Evolutionary conservation across 2,797 vertebrate species (phyloP).

Genomic region (Poeciliopsis turneri): DNA sequence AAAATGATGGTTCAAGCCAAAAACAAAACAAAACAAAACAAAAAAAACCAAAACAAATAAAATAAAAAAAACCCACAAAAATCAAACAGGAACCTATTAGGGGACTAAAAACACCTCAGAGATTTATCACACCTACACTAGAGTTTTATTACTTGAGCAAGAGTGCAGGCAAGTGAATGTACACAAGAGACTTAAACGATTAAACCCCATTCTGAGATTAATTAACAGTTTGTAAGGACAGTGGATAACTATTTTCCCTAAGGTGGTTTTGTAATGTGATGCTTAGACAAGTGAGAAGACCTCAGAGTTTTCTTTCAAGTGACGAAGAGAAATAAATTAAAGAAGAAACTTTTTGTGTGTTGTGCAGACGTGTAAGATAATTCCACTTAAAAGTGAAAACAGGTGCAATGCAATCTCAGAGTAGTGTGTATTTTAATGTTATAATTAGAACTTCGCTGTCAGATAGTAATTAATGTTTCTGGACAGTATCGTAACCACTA

Average conservation of each 20-base stretch:
- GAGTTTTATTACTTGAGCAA: conserved; percentile 25
- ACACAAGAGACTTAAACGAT: conserved; percentile 43
- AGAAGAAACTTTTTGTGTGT: not conserved
- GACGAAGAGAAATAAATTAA: not conserved
- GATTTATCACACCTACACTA: conserved; percentile 22
- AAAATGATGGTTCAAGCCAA: not conserved
- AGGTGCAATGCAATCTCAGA: not conserved
- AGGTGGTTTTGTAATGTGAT: conserved; percentile 21
- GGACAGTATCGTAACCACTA: not conserved
- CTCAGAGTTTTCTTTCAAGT: conserved; percentile 21
- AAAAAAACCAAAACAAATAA: not conserved
- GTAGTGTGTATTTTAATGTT: not conserved
- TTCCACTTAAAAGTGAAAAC: not conserved
- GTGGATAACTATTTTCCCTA: conserved; percentile 43
- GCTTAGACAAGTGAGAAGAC: conserved; percentile 18
- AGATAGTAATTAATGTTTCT: not conserved
- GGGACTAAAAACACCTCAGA: conserved; percentile 20
- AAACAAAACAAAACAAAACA: not conserved
- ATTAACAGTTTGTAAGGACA: conserved; percentile 59
- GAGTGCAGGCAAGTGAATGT: conserved; percentile 25
- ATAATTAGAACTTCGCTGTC: not conserved
- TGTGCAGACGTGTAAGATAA: not conserved
- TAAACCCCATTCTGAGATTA: conserved; percentile 58
- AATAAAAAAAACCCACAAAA: not conserved
- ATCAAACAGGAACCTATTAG: conserved; percentile 18